Percentiles rank a stretch among this genome's conserved stretches.
Evolutionary conservation across 2,888 invertebrate genomes (phyloP).

Genomic region (Erebia ligea): DNA sequence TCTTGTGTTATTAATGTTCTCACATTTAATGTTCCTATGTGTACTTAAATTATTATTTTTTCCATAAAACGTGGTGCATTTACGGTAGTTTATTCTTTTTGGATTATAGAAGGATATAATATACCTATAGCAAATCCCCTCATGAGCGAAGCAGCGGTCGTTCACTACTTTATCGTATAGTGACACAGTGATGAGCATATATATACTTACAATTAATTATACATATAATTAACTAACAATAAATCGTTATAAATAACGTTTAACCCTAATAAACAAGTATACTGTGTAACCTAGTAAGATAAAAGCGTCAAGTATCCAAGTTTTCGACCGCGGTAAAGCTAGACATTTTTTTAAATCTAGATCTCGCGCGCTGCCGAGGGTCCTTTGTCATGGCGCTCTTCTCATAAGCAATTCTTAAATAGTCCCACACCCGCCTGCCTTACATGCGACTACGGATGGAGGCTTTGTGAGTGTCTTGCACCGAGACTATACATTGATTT

Average conservation of each 20-base stretch:
- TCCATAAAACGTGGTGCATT: no score
- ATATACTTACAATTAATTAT: no score
- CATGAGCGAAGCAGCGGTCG: no score
- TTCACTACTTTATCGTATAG: no score
- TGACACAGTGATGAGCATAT: no score
- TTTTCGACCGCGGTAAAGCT: conserved; percentile 32
- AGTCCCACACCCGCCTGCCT: conserved; percentile 44
- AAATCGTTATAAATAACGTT: conserved; percentile 18
- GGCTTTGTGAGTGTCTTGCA: conserved; percentile 16
- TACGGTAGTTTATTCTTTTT: no score
- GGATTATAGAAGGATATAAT: no score
- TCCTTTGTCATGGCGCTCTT: conserved; percentile 66
- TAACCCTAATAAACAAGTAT: conserved; percentile 38
- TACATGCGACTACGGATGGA: conserved; percentile 18
- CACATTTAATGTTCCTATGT: no score
- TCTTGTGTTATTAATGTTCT: no score
- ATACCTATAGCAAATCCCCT: no score
- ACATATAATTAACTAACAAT: neutral
- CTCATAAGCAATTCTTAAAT: conserved; percentile 62
- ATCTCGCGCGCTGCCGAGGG: conserved; percentile 53
- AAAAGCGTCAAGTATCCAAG: conserved; percentile 35
- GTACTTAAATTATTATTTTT: no score
- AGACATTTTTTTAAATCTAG: conserved; percentile 41
- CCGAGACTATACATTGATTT: conserved; percentile 21
- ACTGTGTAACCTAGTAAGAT: conserved; percentile 37